phyloP scores from a whole-genome alignment of 2,888 invertebrate genomes.

The Eumacrocentrus americanus region DNA sequence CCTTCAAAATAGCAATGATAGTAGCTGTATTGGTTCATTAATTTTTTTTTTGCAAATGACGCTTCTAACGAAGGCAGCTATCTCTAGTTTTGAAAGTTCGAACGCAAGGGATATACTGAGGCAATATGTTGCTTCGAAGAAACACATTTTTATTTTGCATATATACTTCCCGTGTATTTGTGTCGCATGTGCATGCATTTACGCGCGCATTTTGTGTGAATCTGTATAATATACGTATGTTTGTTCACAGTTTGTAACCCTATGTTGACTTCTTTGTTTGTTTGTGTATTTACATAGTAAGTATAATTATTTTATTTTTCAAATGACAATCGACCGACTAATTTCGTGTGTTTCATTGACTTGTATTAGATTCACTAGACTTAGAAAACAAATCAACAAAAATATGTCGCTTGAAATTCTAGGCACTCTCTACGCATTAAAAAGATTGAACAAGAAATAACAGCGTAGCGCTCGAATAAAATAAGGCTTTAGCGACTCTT shows the following conservation, averaged over 20 bases:
- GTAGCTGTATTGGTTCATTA: neutral
- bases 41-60: neutral
- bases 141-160: neutral
- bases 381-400: constrained; percentile 17
- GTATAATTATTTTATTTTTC: constrained; percentile 36
- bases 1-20: neutral
- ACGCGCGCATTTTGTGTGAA: constrained; percentile 9
- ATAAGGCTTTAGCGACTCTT: neutral
- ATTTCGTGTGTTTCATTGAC: constrained; percentile 26
- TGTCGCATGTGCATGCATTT: neutral
- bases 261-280: constrained; percentile 21
- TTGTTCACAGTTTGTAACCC: constrained; percentile 14
- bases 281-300: constrained; percentile 37
- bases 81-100: neutral
- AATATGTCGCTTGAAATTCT: constrained; percentile 12
- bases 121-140: neutral
- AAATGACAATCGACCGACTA: constrained; percentile 42
- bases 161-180: neutral
- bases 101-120: neutral
- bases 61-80: neutral
- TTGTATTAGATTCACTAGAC: constrained; percentile 21
- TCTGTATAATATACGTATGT: constrained; percentile 1
- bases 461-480: neutral
- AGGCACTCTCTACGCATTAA: constrained; percentile 20
- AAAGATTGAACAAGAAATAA: constrained; percentile 3